These are phyloP conservation scores for Limnephilus lunatus DNA, from an alignment of 2,888 invertebrate species.

Conservation along the genomic window DNA sequence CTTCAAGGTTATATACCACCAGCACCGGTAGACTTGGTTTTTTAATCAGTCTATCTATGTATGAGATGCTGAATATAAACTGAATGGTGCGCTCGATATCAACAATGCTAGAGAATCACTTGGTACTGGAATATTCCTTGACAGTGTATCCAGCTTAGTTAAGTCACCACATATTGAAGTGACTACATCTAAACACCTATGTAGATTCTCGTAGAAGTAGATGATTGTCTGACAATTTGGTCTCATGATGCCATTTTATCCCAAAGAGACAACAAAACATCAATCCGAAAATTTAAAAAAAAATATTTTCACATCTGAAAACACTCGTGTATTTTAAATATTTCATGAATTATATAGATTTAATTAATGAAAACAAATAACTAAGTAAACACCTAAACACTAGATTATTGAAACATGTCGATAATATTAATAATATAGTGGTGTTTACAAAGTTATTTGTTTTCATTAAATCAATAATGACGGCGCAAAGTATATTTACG, in stretches of 20 bases:
- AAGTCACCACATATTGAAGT: neutral
- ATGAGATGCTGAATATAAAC: neutral
- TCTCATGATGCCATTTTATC: neutral
- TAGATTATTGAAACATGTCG: too few relatives aligned
- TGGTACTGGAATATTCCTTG: neutral
- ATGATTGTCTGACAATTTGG: neutral
- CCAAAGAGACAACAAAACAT: neutral
- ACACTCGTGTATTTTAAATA: too few relatives aligned
- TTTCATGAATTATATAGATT: too few relatives aligned
- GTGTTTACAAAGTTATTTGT: too few relatives aligned
- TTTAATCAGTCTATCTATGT: neutral
- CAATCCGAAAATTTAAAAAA: neutral
- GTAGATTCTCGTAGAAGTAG: neutral
- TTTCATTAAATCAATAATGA: too few relatives aligned
- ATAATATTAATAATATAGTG: too few relatives aligned
- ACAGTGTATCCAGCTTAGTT: neutral
- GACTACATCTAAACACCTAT: neutral
- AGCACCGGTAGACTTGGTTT: neutral
- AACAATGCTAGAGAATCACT: neutral
- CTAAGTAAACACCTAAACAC: too few relatives aligned
- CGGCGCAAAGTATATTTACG: too few relatives aligned
- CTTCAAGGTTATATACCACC: neutral
- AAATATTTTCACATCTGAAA: too few relatives aligned
- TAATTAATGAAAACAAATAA: too few relatives aligned
- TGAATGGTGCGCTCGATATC: neutral